Base-by-base conservation (phyloP, 1,140 invertebrate species). In the Heliconius congener region DNA sequence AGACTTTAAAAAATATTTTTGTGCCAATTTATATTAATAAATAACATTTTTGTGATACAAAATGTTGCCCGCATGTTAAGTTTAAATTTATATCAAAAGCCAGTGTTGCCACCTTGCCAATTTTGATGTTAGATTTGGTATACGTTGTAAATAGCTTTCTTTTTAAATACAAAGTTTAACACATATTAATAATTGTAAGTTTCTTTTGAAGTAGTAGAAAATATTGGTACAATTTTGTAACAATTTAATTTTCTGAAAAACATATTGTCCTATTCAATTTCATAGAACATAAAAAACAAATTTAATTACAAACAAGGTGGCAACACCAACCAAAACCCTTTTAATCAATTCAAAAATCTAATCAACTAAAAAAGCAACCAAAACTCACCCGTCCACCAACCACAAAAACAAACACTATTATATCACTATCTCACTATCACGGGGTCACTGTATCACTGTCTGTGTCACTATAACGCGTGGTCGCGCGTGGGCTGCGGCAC, bases 391-490 rank as follows among this genome's bases (percentile, higher is more conserved):
- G 18, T 19, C 50, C 50, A 52, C 18, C 18, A 52, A 52, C 5
- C 42, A 52, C 50, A 52, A 52, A 52, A 18, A 52, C 50, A 52
- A 23, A 57, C 55, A 11, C 55, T 23, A 23, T 57, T 8, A n/a
- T 11, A 52, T 39, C 50, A 60, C 55, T 66, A 39, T 23, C 52
- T 42, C 74, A 66, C 55, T n/a, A 16, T 34, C 55, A 75, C 55
- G 27, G 34, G 34, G 71, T 72, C 71, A 42, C 74, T 46, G 34
- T 19, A 30, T 71, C 74, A 66, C 55, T n/a, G 55, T 23, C 42
- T 3, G 60, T 74, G 85, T 85, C 85, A 91, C 91, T 93, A 93
- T 93, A 92, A 93, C 74, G 84, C 84, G 81, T 86, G 81, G 83
- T 90, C 87, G 81, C 83, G 88, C 39, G 74, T 57, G 79, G n/a